phyloP scores from a whole-genome alignment of 2,113 vertebrate species.

The Forbesichthys agassizii region DNA sequence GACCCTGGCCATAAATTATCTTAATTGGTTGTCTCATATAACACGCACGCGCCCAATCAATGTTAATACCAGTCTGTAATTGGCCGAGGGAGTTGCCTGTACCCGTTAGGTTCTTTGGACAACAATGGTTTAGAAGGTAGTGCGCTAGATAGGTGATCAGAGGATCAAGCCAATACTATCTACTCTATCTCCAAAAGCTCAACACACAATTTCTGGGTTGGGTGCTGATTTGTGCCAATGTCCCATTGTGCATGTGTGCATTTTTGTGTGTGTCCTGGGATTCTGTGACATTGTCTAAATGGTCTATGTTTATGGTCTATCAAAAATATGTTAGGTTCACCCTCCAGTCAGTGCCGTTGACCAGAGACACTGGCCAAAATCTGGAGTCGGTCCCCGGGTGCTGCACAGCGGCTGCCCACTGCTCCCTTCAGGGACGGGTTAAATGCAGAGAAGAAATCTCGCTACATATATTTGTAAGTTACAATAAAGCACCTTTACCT shows the following conservation, averaged over 20 bases:
- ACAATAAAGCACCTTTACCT: no score
- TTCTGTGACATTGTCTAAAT: no score
- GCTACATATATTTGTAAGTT: no score
- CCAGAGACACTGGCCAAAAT: no score
- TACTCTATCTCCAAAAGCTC: constrained; percentile 23
- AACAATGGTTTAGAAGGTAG: constrained; percentile 71
- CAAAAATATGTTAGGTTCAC: no score
- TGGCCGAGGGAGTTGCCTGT: constrained; percentile 55
- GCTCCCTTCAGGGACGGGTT: no score
- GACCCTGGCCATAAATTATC: constrained; percentile 76
- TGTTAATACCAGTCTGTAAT: constrained; percentile 70
- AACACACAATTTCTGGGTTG: constrained; percentile 56
- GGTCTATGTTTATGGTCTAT: neutral
- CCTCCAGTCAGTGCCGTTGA: no score
- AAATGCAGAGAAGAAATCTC: no score
- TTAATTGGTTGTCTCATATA: constrained; percentile 80
- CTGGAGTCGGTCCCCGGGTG: no score
- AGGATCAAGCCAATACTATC: constrained; percentile 49
- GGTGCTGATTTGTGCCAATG: constrained; percentile 44
- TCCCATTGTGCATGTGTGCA: neutral
- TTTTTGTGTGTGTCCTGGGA: neutral
- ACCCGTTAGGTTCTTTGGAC: constrained; percentile 68
- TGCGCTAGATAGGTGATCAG: constrained; percentile 63
- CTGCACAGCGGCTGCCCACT: no score
- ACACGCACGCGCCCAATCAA: constrained; percentile 62